Conservation (phyloP, 2,113 vertebrate genomes). For the Cephalopholis sonnerati region DNA sequence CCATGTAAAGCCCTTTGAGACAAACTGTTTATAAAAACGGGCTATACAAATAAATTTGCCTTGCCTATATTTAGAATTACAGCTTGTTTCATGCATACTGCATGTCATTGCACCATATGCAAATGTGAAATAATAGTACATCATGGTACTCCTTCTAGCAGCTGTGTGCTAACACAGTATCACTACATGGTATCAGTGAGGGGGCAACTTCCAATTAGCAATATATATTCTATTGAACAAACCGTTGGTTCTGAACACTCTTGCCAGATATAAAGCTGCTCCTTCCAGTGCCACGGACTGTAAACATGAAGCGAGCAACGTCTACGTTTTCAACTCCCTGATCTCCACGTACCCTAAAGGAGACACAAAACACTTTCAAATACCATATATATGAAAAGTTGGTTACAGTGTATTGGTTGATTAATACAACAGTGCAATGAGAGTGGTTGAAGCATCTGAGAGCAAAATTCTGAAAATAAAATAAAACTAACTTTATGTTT, state of each 20-base stretch:
- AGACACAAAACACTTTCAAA: neutral
- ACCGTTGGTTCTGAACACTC: constrained; percentile 38
- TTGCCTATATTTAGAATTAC: too few species aligned
- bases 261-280: constrained; percentile 33
- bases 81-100: too few species aligned
- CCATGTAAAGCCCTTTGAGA: too few species aligned
- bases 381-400: neutral
- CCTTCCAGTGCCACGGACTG: constrained; percentile 40
- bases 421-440: neutral
- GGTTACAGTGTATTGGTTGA: neutral
- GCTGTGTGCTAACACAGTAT: too few species aligned
- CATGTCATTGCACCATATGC: too few species aligned
- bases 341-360: constrained; percentile 10
- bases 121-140: too few species aligned
- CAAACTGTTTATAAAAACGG: too few species aligned
- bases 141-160: too few species aligned
- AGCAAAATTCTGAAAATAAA: too few species aligned
- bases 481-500: too few species aligned
- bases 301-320: constrained; percentile 35
- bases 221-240: neutral
- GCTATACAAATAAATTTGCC: too few species aligned
- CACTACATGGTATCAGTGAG: neutral
- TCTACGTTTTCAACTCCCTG: constrained; percentile 32
- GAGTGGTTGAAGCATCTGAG: neutral
- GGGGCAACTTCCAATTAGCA: neutral